Base-by-base conservation (phyloP, 1,140 invertebrate species). In the Platorchestia sp. region DNA sequence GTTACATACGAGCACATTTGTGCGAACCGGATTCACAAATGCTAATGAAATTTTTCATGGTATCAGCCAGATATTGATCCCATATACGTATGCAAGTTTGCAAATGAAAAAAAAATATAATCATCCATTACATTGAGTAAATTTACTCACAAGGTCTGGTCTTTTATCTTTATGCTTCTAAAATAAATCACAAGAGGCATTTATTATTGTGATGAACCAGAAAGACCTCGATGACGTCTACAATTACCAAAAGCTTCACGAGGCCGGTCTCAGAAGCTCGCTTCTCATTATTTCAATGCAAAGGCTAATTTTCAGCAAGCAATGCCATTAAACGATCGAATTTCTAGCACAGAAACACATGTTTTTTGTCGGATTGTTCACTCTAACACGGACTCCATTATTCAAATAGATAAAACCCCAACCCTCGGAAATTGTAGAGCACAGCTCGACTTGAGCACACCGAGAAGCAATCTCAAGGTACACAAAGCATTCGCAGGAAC, bases 401-500 rank as follows among this genome's bases (percentile, higher is more conserved):
- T 45, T 93, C 44, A 47, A 93, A 45, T n/a, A 93, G 91, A 93
- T 93, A 93, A 93, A 93, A 44, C 41, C 45, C 7, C 41, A 45
- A 5, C 87, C 27, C 22, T 44, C 41, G 41, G 19, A 93, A 93
- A 93, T 93, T 93, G 91, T 40, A 93, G 43, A 40, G 44, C 45
- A 45, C 91, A 0, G 40, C 45, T 40, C 5, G 40, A n/a, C 43
- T 93, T 75, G 44, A 93, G 41, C 43, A 93, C 91, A 93, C 91
- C 19, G 91, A 93, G n/a, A 93, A 6, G 91, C 45, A 93, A 93
- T 93, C 45, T 45, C 40, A 93, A 47, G 36, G 91, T 47, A 93
- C 91, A 45, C 91, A 93, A 93, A 45, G 44, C 44, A 47, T 47
- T 93, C 91, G 45, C 91, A 6, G 91, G 91, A 47, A 93, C 44